Evolutionary conservation across 2,888 invertebrate species (phyloP).

Genomic region (Notocelia uddmanniana): DNA sequence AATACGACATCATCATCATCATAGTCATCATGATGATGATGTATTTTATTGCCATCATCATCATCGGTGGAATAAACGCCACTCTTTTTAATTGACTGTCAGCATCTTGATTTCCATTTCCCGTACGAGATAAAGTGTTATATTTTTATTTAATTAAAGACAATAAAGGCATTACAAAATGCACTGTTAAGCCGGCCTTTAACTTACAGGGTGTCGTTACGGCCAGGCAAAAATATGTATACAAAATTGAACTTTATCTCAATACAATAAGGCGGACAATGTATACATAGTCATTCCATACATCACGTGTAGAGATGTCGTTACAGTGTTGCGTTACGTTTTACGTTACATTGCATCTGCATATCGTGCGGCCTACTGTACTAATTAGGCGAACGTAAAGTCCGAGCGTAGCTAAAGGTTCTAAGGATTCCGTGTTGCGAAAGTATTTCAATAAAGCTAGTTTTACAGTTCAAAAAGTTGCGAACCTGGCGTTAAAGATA

Average conservation of each 20-base stretch:
- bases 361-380: conserved; percentile 39
- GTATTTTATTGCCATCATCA: no score
- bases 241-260: background rate
- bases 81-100: no score
- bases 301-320: conserved; percentile 21
- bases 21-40: no score
- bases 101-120: no score
- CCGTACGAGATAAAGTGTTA: no score
- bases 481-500: background rate
- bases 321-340: conserved; percentile 23
- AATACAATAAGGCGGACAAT: background rate
- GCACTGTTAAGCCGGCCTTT: no score
- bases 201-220: no score
- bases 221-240: no score
- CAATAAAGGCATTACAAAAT: no score
- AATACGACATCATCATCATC: no score
- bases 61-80: no score
- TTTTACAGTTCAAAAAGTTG: background rate
- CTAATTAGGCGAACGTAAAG: conserved; percentile 29
- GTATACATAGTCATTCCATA: background rate
- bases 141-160: no score
- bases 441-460: background rate
- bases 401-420: conserved; percentile 5
- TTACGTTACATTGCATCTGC: conserved; percentile 21
- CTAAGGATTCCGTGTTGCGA: conserved; percentile 11